Percentiles rank a stretch among this genome's conserved stretches.
Conservation (phyloP, 2,113 vertebrate genomes). For the Mustela lutreola region DNA sequence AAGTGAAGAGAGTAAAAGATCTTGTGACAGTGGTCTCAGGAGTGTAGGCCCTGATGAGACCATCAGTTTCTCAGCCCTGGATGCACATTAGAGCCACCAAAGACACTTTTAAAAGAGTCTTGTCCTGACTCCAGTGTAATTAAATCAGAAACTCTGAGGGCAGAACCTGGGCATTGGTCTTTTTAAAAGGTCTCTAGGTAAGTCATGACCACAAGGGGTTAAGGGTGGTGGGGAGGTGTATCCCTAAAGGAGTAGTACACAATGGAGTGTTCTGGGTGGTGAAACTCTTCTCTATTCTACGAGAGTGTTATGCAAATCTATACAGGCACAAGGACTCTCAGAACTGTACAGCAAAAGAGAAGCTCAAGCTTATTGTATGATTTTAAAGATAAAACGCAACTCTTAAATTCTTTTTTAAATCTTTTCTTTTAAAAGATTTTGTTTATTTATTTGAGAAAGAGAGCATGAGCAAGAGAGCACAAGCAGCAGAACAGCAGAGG, state of each 20-base stretch:
- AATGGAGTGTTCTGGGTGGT: not conserved
- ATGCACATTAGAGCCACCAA: not conserved
- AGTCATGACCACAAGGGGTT: not conserved
- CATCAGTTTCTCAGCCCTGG: not conserved
- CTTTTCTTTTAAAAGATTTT: not conserved
- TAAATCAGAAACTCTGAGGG: not conserved
- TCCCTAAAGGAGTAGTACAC: too few relatives aligned
- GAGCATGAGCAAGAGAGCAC: not conserved
- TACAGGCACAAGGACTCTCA: not conserved
- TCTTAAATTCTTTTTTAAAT: not conserved
- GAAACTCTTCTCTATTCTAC: not conserved
- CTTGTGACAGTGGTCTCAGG: not conserved
- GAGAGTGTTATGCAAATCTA: not conserved
- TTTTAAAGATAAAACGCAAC: conserved; percentile 1
- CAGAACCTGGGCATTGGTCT: not conserved
- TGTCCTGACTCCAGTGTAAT: not conserved
- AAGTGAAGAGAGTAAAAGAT: not conserved
- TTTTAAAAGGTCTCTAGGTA: not conserved
- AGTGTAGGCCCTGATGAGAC: not conserved
- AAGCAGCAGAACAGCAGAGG: not conserved
- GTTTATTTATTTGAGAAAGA: not conserved
- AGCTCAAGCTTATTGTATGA: not conserved
- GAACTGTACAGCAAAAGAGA: not conserved
- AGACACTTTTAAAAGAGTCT: not conserved
- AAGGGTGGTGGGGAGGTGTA: not conserved